These are phyloP conservation scores for Sebastes glaucus DNA, from an alignment of 2,797 vertebrate species.

Conservation along the genomic window DNA sequence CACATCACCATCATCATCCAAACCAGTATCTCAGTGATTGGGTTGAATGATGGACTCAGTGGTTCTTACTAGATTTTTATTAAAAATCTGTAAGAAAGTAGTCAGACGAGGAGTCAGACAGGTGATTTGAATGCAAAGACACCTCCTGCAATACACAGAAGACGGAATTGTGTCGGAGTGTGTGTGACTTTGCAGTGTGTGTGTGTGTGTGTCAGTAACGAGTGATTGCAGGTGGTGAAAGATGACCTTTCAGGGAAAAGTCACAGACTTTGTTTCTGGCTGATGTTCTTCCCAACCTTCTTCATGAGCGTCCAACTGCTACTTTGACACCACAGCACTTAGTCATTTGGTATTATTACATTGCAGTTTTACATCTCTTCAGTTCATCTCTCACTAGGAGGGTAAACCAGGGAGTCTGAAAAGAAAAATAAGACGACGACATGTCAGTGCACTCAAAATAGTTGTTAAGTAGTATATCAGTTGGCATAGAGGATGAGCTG, in stretches of 20 bases:
- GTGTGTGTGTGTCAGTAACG: background rate
- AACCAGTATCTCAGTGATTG: no score
- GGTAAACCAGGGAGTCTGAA: background rate
- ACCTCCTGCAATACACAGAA: slow-evolving; percentile 23
- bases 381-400: background rate
- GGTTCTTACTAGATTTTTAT: background rate
- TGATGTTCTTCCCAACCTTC: background rate
- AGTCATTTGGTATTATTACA: background rate
- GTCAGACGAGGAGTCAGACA: slow-evolving; percentile 41
- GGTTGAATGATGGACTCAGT: background rate
- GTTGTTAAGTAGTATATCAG: no score
- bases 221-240: slow-evolving; percentile 2
- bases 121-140: slow-evolving; percentile 59
- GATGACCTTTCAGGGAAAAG: background rate
- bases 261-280: background rate
- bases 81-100: background rate
- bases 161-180: background rate
- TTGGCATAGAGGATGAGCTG: background rate
- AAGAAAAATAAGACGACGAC: background rate
- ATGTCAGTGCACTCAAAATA: background rate
- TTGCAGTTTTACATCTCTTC: background rate
- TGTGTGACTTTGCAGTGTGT: background rate
- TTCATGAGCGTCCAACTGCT: background rate
- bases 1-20: background rate
- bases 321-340: background rate